These are phyloP conservation scores for Ciconia maguari DNA, from an alignment of 2,113 vertebrate genomes.

Conservation along the genomic window DNA sequence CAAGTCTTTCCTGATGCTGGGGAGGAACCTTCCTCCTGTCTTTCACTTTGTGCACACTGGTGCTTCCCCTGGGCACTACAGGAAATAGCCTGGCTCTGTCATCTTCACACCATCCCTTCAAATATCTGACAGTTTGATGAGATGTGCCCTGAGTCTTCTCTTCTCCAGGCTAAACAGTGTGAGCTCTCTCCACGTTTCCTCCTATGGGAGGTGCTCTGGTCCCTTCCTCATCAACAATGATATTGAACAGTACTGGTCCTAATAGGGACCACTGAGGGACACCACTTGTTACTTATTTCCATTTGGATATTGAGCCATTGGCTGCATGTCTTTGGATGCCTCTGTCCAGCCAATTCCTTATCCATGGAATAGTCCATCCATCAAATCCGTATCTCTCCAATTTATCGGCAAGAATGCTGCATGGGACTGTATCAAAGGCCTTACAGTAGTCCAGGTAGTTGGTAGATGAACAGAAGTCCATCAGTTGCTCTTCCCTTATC, in stretches of 20 bases:
- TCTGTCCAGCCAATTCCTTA: background rate
- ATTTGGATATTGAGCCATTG: background rate
- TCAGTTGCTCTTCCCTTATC: background rate
- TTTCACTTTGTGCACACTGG: background rate
- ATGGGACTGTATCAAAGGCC: background rate
- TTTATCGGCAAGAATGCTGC: background rate
- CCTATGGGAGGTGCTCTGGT: background rate
- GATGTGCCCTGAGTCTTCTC: background rate
- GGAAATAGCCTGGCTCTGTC: too few relatives aligned
- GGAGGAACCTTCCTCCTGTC: background rate
- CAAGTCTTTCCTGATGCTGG: background rate
- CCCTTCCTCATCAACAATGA: background rate
- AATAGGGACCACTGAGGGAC: background rate
- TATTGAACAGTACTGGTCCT: background rate
- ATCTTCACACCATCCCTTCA: background rate
- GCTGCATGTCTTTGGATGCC: background rate
- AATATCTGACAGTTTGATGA: background rate
- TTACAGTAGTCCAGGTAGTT: background rate
- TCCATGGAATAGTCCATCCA: background rate
- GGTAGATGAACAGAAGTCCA: too few relatives aligned
- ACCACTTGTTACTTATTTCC: background rate
- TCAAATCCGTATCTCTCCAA: background rate
- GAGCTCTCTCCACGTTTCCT: background rate
- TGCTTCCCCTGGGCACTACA: background rate
- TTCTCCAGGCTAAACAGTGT: background rate